A percentile compares a stretch with the other conserved stretches of the same genome.
Conservation (phyloP, 2,888 invertebrate species). For the Protonemura montana region DNA sequence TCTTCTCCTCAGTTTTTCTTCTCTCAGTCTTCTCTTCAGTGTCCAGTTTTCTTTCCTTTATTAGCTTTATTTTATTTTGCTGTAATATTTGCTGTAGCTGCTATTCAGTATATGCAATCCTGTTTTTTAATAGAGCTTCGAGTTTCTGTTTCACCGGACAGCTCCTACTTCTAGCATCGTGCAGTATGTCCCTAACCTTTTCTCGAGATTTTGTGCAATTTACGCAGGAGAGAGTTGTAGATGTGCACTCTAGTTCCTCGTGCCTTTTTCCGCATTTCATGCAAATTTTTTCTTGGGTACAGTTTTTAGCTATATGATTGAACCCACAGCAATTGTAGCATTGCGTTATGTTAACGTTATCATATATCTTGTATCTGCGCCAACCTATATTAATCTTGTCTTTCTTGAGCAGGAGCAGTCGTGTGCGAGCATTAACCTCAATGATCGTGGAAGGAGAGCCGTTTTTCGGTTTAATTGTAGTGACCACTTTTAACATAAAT, state of each 20-base stretch:
- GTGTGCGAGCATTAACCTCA: neutral
- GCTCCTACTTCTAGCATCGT: neutral
- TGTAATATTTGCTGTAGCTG: too few relatives aligned
- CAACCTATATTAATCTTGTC: conserved; percentile 21
- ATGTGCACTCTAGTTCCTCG: neutral
- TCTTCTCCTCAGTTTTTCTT: too few relatives aligned
- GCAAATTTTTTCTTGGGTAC: neutral
- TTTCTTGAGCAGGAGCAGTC: neutral
- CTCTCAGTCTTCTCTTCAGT: too few relatives aligned
- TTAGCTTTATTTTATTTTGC: too few relatives aligned
- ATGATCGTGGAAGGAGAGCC: neutral
- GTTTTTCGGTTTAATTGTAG: conserved; percentile 1
- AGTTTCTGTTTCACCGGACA: neutral
- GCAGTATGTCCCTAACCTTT: neutral
- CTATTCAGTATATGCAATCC: too few relatives aligned
- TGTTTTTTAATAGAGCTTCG: neutral
- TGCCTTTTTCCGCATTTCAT: neutral
- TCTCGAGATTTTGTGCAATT: neutral
- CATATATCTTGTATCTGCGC: conserved; percentile 18
- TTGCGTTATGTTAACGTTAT: neutral
- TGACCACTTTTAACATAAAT: neutral
- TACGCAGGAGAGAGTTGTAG: neutral
- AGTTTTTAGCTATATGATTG: neutral
- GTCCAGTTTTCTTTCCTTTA: too few relatives aligned
- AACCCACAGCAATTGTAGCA: neutral